Base-by-base conservation (phyloP, 2,888 invertebrate genomes). In the Rhodophaea formosa region DNA sequence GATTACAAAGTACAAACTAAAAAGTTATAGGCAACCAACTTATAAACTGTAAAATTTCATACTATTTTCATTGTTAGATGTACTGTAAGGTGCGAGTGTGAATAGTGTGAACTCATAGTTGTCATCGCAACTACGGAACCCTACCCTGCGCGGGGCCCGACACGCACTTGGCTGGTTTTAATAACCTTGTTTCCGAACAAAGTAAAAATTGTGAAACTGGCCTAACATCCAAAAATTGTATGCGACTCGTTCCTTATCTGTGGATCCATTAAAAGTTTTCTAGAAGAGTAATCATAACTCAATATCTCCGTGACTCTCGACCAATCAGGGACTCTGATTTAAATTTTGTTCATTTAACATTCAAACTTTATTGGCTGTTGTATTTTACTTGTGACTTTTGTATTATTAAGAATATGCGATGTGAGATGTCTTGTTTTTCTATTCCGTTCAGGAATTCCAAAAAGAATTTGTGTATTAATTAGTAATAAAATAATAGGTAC, bases 251-350 rank as follows among this genome's bases (percentile, higher is more conserved):
- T 67, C 71, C 72, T 82, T 85, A 85, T 85, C 87, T 74, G 61
- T 53, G 62, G 74, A 78, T 77, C 82, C 85, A 85, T 87, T 86
- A 81, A 83, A 87, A 86, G 74, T 85, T 84, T 69, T 75, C 71
- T 68, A 63, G 65, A 64, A 60, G 73, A 70, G 75, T 82, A 80
- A 85, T 87, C 82, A 81, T 80, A 81, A 80, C 82, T 83, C 79
- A 80, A 84, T 86, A 82, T 84, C 81, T 79, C 77, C 73, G 66
- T 65, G n/a, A 63, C 56, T 62, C 1, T n/a, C 6, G 47, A 68
- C 69, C 69, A 67, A 67, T 63, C 53, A 49, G 61, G 59, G 57
- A 62, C 60, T 62, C 58, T 62, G 69, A 74, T 74, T 71, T 67
- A 64, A 69, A 74, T 70, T 72, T 72, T 66, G 66, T 71, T 67